Conservation (phyloP, 2,113 vertebrate genomes). For the Chloropsis hardwickii region DNA sequence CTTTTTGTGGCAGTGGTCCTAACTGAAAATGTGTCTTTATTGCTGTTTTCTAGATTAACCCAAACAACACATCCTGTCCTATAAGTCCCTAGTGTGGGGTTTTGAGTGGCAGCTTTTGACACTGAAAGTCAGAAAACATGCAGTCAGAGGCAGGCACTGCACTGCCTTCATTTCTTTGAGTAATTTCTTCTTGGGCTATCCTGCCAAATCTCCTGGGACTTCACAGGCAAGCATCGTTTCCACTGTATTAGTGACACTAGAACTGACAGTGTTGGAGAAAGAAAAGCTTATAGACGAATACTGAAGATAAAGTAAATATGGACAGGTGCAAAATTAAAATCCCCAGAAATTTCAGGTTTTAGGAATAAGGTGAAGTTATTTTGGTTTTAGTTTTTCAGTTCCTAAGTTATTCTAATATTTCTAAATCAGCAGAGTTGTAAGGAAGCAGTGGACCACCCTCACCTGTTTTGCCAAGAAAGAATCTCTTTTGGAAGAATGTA, state of each 20-base stretch:
- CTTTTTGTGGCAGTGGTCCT: background rate
- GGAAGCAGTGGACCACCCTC: background rate
- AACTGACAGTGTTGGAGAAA: background rate
- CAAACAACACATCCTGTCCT: background rate
- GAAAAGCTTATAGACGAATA: background rate
- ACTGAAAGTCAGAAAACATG: background rate
- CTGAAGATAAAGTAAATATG: background rate
- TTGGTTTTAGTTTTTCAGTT: background rate
- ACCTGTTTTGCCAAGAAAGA: background rate
- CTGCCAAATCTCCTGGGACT: background rate
- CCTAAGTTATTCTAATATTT: background rate
- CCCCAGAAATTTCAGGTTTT: background rate
- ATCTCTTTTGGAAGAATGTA: background rate
- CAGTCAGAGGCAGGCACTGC: background rate
- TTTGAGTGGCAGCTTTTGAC: background rate
- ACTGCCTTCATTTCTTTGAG: background rate
- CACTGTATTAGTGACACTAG: background rate
- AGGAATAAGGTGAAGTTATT: background rate
- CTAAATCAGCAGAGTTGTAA: background rate
- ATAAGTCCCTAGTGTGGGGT: background rate
- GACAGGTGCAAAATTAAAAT: background rate
- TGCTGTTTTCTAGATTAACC: background rate
- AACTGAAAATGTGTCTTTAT: background rate
- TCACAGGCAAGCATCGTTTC: background rate
- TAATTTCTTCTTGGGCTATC: background rate